phyloP scores from a whole-genome alignment of 2,797 vertebrate species.

The Discoglossus pictus region DNA sequence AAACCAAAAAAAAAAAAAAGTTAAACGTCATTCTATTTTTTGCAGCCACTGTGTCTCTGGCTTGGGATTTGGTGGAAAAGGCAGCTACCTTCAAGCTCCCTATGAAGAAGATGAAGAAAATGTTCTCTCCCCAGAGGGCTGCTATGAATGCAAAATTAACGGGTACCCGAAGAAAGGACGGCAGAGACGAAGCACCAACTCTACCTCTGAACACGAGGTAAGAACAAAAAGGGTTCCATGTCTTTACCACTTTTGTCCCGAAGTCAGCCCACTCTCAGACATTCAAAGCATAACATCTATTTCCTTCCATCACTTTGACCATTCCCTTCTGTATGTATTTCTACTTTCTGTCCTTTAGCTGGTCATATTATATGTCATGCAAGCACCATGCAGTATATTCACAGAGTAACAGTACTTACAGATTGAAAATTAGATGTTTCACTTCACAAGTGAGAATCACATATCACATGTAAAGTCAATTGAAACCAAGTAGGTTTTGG shows the following conservation, averaged over 20 bases:
- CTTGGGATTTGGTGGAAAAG: constrained; percentile 75
- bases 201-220: constrained; percentile 72
- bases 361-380: no score
- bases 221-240: not conserved
- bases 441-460: no score
- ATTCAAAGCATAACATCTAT: not conserved
- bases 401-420: no score
- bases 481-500: no score
- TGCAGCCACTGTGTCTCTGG: constrained; percentile 87
- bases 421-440: no score
- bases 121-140: constrained; percentile 82
- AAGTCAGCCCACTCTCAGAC: not conserved
- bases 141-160: constrained; percentile 94
- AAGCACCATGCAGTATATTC: no score
- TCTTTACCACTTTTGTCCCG: no score
- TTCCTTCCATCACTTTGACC: no score
- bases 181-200: constrained; percentile 70
- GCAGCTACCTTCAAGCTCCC: constrained; percentile 63
- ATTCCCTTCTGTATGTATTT: no score
- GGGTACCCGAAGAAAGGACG: constrained; percentile 77
- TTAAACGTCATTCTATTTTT: not conserved
- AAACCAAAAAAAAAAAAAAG: no score
- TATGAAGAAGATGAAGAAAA: constrained; percentile 77
- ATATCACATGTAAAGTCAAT: no score
- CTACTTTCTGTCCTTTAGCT: no score